Base-by-base conservation (phyloP, 2,797 vertebrate species). In the Danio aesculapii region DNA sequence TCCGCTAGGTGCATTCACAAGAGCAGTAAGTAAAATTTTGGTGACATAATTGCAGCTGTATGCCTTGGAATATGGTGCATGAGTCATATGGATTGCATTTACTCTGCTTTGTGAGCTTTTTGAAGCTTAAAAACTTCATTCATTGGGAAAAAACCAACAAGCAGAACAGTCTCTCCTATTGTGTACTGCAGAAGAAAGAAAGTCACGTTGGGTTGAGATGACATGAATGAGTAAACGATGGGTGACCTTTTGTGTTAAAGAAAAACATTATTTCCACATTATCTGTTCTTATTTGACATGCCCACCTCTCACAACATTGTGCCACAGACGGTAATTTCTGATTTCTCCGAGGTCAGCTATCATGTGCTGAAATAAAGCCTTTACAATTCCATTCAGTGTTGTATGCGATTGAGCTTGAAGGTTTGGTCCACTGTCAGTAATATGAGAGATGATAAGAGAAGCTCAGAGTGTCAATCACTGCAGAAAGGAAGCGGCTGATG, bases 391-490 rank as follows among this genome's bases (percentile, higher is more conserved):
- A 55, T 69, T 66, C 41, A 30, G 30, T 39, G 41, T 14, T 43
- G 16, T 57, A 66, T 66, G 68, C 19, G 1, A 73, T 55, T 16
- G 16, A 78, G 69, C 81, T 77, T 53, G 74, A 30, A 79, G 77
- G 74, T 77, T 85, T 72, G 63, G 77, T 78, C 55, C 69, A 47
- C 78, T 58, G 79, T 70, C 78, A 73, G 84, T 83, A 84, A 81
- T 77, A 85, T 83, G 81, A 82, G 64, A 62, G 47, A 81, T 85
- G 80, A 82, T 79, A 81, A 85, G 83, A 84, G 72, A 66, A 62
- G 69, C 58, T 81, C 46, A 73, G 73, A 44, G 53, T 79, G 85
- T 89, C 85, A 86, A 75, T 89, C 84, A 86, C 57, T 13, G 50
- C 81, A 77, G 66, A 77, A 71, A 76, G 77, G 53, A 77, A 59